phyloP scores from a whole-genome alignment of 2,797 vertebrate species.

The Lemur catta region DNA sequence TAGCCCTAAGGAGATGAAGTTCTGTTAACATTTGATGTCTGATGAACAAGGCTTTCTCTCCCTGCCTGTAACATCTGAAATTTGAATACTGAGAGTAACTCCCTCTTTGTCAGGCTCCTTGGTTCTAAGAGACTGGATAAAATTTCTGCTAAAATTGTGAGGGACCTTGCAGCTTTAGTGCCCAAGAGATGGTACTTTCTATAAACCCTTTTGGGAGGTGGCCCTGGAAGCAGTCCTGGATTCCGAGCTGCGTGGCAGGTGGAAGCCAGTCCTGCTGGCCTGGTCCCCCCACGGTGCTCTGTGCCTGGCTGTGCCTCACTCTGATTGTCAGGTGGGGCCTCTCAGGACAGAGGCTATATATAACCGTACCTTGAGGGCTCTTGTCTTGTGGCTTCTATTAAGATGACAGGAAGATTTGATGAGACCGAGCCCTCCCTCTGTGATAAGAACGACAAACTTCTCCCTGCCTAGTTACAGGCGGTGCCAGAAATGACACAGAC shows the following conservation, averaged over 20 bases:
- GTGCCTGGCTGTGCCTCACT: neutral
- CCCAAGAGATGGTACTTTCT: neutral
- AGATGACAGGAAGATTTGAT: neutral
- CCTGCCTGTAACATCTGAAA: neutral
- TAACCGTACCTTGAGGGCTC: neutral
- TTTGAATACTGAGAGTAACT: neutral
- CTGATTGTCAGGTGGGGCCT: neutral
- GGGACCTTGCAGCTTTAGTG: neutral
- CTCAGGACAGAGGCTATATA: neutral
- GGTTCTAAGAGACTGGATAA: neutral
- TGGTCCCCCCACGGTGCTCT: neutral
- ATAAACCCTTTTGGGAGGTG: neutral
- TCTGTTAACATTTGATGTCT: neutral
- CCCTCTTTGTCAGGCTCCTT: neutral
- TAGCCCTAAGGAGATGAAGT: neutral
- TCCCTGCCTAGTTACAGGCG: neutral
- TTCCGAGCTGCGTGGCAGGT: accelerated
- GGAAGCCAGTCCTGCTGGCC: neutral
- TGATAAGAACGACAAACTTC: neutral
- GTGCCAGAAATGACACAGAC: neutral
- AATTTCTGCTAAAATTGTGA: neutral
- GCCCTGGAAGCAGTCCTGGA: accelerated
- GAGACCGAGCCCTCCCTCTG: neutral
- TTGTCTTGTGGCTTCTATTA: neutral
- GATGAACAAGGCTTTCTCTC: neutral